Percentiles rank a stretch among this genome's conserved stretches.
phyloP scores from a whole-genome alignment of 2,888 invertebrate genomes.

The Zhengitettix transpicula region DNA sequence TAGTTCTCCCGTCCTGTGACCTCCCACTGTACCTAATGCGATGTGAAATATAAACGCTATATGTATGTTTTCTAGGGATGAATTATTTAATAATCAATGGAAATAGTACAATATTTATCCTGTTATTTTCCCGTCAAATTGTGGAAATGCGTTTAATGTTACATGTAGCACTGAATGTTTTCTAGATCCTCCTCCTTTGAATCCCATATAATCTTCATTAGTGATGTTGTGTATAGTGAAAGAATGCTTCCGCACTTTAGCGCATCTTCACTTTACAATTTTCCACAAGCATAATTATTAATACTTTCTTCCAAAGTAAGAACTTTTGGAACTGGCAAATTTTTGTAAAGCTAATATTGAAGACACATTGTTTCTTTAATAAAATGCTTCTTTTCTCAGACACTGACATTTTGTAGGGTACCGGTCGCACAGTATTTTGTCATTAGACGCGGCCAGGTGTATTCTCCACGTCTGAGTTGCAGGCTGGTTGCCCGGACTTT shows the following conservation, averaged over 20 bases:
- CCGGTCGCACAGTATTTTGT: too few species aligned
- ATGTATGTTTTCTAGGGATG: not conserved
- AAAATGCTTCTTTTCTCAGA: not conserved
- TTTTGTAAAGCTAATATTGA: not conserved
- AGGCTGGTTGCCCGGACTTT: conserved; percentile 5
- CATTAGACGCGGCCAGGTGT: not conserved
- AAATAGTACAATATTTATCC: conserved; percentile 2
- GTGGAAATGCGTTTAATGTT: not conserved
- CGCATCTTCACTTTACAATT: not conserved
- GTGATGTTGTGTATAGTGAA: not conserved
- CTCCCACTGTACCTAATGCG: too few species aligned
- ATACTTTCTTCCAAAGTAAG: too few species aligned
- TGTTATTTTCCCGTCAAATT: conserved; percentile 1
- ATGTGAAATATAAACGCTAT: too few species aligned
- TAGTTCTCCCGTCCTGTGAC: too few species aligned
- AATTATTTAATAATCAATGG: not conserved
- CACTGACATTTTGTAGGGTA: too few species aligned
- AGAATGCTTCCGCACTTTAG: not conserved
- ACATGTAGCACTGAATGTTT: not conserved
- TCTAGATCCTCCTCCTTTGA: not conserved
- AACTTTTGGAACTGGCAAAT: not conserved
- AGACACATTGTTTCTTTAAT: not conserved
- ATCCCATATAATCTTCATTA: not conserved
- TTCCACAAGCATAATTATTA: too few species aligned
- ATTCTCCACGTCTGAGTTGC: not conserved